Evolutionary conservation across 2,113 vertebrate genomes (phyloP), one percentile per base, ranked within the genome.

Genomic region (Protobothrops mucrosquamatus): DNA sequence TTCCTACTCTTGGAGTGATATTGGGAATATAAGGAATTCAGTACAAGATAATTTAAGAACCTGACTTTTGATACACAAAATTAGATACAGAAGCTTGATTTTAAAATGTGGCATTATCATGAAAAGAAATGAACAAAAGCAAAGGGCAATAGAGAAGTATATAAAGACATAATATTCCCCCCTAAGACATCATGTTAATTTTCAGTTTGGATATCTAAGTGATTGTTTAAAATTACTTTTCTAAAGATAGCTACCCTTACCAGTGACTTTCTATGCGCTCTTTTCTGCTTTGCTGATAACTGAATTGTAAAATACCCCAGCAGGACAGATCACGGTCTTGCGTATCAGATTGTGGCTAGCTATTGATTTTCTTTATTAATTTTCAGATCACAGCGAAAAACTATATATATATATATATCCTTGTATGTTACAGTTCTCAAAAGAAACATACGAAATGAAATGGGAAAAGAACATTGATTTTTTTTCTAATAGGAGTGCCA

Each of bases 321-420:
- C 10, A 87, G 43, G 43, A 48, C 24, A 24, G 43, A 48, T 24
- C 43, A 23, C 24, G 2, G 23, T 86, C 9, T 48, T 64, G 59
- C 24, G n/a, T 64, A 29, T 11, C 61, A n/a, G 61, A n/a, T 64
- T 64, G 10, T 64, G 61, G 26, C 3, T 64, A 64, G 61, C 61
- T 64, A 64, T 29, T 64, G 61, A 64, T 64, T 64, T 64, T 64
- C 26, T 64, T 29, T 95, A 96, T 95, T 97, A 95, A 95, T 93
- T 96, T 96, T 97, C 96, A 96, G 94, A 96, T 96, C 94, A 94
- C 89, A 90, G 95, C 94, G 92, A 93, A 94, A 91, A 94, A 93
- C 94, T 94, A 95, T 90, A 91, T 94, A 39, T 94, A 95, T 90
- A 91, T 94, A 39, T 39, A 95, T 96, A 96, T 91, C 34, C 94